Evolutionary conservation across 2,113 vertebrate species (phyloP), one percentile per base, ranked within the genome.

Genomic region (Larimichthys polyactis): DNA sequence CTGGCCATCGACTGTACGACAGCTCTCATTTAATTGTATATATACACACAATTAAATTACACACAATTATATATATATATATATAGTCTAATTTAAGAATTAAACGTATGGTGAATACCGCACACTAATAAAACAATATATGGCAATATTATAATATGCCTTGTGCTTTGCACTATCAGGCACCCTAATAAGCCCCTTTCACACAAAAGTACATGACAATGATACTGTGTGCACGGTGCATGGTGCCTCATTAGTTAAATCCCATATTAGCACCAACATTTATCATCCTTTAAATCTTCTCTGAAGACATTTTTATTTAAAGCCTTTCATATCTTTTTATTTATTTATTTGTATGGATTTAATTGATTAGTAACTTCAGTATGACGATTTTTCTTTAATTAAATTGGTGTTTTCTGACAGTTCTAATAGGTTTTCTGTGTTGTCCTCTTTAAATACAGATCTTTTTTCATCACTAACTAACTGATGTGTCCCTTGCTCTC

Each of bases 241-340:
- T 32, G 29, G 4, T 32, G 29, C 29, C 29, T 32, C 20, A 22
- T 64, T 24, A 44, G 27, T 16, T 59, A 40, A 32, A 67, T 7
- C 24, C 9, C 55, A 69, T 49, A 51, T 32, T 68, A 73, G 29
- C 43, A 63, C 6, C 43, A 54, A 43, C 14, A 40, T 29, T 59
- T 7, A 78, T 59, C 4, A 27, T 24, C 27, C 36, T 59, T 58
- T 9, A 44, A 24, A 79, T 65, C n/a, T 64, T 24, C 11, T 77
- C 59, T 72, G 7, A 43, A 73, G 15, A 27, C 4, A 4, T 68
- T 64, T 64, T 67, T 32, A 16, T 62, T 27, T 19, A 66, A 60
- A 46, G 7, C 64, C n/a, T 70, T 64, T 43, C 29, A 67, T 40
- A 46, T 54, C 19, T 11, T 66, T 36, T 8, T 46, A n/a, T 57